Percentiles rank a stretch among this genome's conserved stretches.
Evolutionary conservation across 2,888 invertebrate species (phyloP).

Genomic region (Torymus auratus): DNA sequence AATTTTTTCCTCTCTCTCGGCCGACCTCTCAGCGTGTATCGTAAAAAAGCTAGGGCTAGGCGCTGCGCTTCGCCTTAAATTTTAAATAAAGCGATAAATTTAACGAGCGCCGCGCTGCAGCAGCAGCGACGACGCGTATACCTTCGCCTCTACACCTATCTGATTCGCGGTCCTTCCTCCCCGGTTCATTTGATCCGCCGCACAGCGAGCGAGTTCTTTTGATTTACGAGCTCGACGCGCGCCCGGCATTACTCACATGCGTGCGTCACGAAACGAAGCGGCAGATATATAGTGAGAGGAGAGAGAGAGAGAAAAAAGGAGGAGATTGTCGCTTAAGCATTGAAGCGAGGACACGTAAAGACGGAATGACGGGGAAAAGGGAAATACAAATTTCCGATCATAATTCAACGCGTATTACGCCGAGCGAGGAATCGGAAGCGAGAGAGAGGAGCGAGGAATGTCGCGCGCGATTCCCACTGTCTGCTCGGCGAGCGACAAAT

Average conservation of each 20-base stretch:
- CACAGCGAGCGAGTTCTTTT: slow-evolving; percentile 31
- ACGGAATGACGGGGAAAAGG: slow-evolving; percentile 11
- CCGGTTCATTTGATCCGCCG: slow-evolving; percentile 44
- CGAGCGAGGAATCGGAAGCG: background rate
- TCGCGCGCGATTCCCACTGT: background rate
- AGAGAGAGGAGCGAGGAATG: background rate
- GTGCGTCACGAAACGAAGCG: slow-evolving; percentile 17
- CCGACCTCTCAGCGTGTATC: background rate
- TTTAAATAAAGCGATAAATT: slow-evolving; percentile 65
- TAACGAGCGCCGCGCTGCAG: slow-evolving; percentile 1
- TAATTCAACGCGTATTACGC: slow-evolving; percentile 29
- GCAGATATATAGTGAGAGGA: background rate
- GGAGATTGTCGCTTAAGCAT: slow-evolving; percentile 31
- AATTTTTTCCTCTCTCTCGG: slow-evolving; percentile 22
- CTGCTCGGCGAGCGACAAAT: background rate
- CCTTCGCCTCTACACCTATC: slow-evolving; percentile 23
- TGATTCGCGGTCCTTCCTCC: slow-evolving; percentile 51
- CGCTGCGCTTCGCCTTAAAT: slow-evolving; percentile 46
- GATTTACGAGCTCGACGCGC: slow-evolving; percentile 43
- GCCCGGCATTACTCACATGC: slow-evolving; percentile 31
- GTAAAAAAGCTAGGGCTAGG: background rate
- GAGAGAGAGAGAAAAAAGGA: background rate
- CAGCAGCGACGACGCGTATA: background rate
- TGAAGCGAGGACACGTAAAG: slow-evolving; percentile 19
- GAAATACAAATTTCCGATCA: slow-evolving; percentile 35